Evolutionary conservation across 2,888 invertebrate genomes (phyloP).

Genomic region (Chloroclysta siterata): DNA sequence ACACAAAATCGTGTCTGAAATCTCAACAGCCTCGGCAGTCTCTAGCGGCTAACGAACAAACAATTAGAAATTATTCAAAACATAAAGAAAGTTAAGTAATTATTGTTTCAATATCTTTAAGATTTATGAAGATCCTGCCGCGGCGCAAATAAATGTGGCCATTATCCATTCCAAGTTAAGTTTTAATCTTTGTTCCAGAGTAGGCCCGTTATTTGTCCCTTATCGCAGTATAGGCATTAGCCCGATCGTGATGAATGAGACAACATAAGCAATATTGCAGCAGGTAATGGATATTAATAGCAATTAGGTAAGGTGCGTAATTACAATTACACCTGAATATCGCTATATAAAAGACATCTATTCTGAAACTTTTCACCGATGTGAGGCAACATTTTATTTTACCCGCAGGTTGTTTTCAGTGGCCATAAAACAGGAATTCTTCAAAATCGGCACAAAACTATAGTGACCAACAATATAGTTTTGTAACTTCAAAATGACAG

Average conservation of each 20-base stretch:
- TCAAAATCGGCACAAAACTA: neutral
- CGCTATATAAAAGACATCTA: neutral
- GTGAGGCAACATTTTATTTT: conserved; percentile 12
- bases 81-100: conserved; percentile 17
- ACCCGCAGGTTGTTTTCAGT: conserved; percentile 17
- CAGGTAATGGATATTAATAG: conserved; percentile 32
- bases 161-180: conserved; percentile 24
- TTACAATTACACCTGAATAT: neutral
- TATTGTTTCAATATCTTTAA: conserved; percentile 25
- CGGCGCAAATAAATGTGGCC: conserved; percentile 23
- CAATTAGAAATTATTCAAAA: neutral
- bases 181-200: conserved; percentile 35
- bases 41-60: neutral
- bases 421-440: conserved; percentile 18
- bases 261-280: conserved; percentile 25
- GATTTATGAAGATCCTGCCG: conserved; percentile 22
- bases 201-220: conserved; percentile 30
- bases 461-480: too few relatives aligned
- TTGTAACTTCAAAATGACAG: too few relatives aligned
- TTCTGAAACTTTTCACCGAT: neutral
- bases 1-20: neutral
- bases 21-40: neutral
- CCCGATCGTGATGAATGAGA: conserved; percentile 28
- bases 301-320: conserved; percentile 23
- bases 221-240: conserved; percentile 26